A percentile compares a stretch with the other conserved stretches of the same genome.
Evolutionary conservation across 2,113 vertebrate genomes (phyloP).

Genomic region (Cryptomyrus ogoouensis): DNA sequence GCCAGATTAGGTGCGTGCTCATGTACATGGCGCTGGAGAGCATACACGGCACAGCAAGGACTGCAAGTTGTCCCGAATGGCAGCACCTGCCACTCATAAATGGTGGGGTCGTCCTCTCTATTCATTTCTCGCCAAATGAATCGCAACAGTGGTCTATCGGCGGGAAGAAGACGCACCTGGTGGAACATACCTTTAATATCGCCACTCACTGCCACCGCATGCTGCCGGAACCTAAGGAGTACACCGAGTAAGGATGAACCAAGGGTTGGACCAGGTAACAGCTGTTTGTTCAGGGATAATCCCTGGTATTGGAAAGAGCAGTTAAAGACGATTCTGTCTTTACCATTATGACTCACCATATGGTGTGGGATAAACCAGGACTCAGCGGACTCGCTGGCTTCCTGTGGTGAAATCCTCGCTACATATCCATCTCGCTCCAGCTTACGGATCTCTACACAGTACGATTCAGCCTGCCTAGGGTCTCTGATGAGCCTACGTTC

Average conservation of each 20-base stretch:
- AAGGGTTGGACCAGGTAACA: constrained; percentile 18
- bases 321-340: constrained; percentile 10
- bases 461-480: not conserved
- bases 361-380: constrained; percentile 21
- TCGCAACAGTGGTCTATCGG: constrained; percentile 11
- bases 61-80: constrained; percentile 25
- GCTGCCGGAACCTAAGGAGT: constrained; percentile 8
- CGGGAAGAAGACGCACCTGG: constrained; percentile 19
- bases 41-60: constrained; percentile 24
- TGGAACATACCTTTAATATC: constrained; percentile 13
- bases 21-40: constrained; percentile 18
- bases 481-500: not conserved
- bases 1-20: not conserved
- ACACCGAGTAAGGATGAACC: constrained; percentile 5
- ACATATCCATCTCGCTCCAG: not conserved
- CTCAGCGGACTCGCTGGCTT: not conserved
- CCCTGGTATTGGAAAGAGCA: not conserved
- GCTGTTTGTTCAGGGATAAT: not conserved
- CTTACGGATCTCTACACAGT: constrained; percentile 10
- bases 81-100: constrained; percentile 30
- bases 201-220: constrained; percentile 11
- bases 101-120: not conserved
- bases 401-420: not conserved
- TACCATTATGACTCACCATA: not conserved
- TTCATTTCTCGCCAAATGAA: constrained; percentile 30